Evolutionary conservation across 2,797 vertebrate species (phyloP), one percentile per base, ranked within the genome.

Genomic region (Pachyuromys duprasi): DNA sequence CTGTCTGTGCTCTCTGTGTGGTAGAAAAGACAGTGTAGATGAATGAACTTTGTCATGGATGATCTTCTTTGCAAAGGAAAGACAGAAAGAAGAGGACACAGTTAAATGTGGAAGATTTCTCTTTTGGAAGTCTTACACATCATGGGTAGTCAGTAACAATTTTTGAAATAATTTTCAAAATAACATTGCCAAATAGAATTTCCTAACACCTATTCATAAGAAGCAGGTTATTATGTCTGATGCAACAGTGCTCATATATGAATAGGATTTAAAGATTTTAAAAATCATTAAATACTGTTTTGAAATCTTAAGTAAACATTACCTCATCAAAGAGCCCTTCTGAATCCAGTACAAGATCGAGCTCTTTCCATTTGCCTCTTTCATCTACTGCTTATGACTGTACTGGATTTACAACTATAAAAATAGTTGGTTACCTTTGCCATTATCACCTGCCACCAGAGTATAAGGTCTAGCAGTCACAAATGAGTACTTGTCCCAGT

Each of bases 91-190:
- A 49, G 5, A 53, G 39, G 62, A 33, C 15, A 49, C n/a, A 45
- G n/a, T 60, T 26, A 39, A 20, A 75, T 24, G 24, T 78, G 33
- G 53, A 63, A 26, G 42, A 57, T 83, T 87, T 76, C 36, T 17
- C 1, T 8, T 22, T n/a, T 86, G 31, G n/a, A 57, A 65, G 70
- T 5, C 42, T 84, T 72, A 18, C 5, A 8, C 15, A 18, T 53
- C 69, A 42, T 55, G n/a, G n/a, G 31, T n/a, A n/a, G 42, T 80
- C n/a, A 33, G 42, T 26, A 86, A 74, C 12, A 49, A 18, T 17
- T 72, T 86, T 79, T 78, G 62, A 83, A 69, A 57, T 79, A 63
- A 78, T 89, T 91, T 89, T 94, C 26, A 28, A 82, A 69, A 60
- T 49, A 65, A 69, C 28, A 63, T 76, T 49, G 36, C 22, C 78